Percentiles rank a stretch among this genome's conserved stretches.
Conservation (phyloP, 2,113 vertebrate genomes). For the Illadopsis cleaveri region DNA sequence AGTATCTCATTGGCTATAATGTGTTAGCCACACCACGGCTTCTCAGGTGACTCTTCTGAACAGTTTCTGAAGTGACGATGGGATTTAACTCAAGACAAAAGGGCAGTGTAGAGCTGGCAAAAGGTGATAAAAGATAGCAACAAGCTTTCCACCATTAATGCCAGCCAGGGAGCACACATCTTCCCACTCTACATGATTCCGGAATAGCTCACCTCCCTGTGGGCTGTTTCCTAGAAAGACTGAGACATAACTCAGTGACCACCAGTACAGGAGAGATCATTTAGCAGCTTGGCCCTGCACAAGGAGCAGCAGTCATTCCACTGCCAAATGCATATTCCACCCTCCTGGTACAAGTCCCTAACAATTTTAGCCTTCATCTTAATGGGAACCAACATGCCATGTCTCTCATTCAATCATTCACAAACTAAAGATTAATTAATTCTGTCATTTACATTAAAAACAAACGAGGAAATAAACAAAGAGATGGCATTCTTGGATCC, state of each 20-base stretch:
- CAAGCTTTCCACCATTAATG: not conserved
- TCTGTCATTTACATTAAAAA: not conserved
- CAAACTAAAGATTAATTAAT: not conserved
- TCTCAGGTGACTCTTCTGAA: not conserved
- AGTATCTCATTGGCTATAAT: accelerated
- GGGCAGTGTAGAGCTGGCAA: not conserved
- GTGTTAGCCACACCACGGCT: accelerated
- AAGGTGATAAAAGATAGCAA: not conserved
- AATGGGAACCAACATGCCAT: not conserved
- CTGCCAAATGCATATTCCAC: not conserved
- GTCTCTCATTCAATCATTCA: not conserved
- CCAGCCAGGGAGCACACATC: not conserved
- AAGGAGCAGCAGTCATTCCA: not conserved
- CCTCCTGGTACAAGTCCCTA: not conserved
- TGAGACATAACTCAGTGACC: not conserved
- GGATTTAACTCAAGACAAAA: not conserved
- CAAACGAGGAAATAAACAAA: not conserved
- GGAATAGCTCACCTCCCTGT: not conserved
- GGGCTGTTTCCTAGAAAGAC: not conserved
- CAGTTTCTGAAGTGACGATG: not conserved
- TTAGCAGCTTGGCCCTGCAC: not conserved
- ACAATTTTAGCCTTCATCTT: not conserved
- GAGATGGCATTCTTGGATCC: not conserved
- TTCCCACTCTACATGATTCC: not conserved
- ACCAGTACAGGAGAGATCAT: not conserved